Evolutionary conservation across 2,797 vertebrate species (phyloP).

Genomic region (Manis javanica): DNA sequence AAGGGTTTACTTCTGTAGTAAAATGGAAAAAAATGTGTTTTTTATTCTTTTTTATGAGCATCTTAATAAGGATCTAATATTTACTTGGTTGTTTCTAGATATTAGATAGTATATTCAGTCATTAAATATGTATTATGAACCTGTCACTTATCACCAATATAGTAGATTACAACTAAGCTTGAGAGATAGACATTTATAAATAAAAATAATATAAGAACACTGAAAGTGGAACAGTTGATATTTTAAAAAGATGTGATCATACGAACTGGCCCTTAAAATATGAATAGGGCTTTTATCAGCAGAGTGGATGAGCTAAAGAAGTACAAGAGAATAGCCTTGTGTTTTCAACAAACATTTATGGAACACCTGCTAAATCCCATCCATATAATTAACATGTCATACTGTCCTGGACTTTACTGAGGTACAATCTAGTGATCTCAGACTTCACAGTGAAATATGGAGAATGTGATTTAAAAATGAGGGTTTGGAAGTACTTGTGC

Average conservation of each 20-base stretch:
- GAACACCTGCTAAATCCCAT: neutral
- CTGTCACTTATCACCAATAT: neutral
- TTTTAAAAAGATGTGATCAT: neutral
- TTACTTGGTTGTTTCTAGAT: neutral
- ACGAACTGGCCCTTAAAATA: neutral
- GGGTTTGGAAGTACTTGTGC: neutral
- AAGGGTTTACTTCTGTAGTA: neutral
- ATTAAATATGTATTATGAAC: neutral
- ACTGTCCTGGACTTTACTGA: neutral
- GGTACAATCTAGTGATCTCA: neutral
- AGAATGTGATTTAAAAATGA: neutral
- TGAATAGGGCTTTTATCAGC: neutral
- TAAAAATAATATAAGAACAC: neutral
- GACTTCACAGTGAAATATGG: neutral
- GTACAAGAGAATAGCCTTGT: neutral
- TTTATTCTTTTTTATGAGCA: neutral
- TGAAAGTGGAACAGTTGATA: neutral
- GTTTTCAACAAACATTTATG: slow-evolving; percentile 6
- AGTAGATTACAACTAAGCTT: neutral
- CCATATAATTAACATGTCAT: neutral
- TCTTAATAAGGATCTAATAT: neutral
- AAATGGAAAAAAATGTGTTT: neutral
- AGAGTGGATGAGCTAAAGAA: neutral
- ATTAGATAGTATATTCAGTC: neutral
- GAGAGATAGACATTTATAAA: neutral